A percentile compares a stretch with the other conserved stretches of the same genome.
These are phyloP conservation scores for Todus mexicanus DNA, from an alignment of 2,797 vertebrate genomes.

Conservation along the genomic window DNA sequence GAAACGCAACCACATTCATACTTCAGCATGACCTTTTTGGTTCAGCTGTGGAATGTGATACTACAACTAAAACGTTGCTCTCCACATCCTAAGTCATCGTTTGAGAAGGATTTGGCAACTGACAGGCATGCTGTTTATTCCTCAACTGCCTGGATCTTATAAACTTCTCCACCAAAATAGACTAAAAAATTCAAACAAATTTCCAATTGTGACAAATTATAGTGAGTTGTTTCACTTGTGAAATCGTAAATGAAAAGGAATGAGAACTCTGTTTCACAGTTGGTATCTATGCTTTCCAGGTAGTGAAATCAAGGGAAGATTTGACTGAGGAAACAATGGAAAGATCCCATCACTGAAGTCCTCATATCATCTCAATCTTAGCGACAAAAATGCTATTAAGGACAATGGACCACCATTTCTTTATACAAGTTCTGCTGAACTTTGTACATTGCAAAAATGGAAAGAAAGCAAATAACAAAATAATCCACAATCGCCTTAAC, in stretches of 20 bases:
- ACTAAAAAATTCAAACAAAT: background rate
- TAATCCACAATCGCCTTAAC: background rate
- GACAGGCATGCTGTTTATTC: background rate
- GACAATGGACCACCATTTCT: background rate
- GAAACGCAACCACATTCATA: background rate
- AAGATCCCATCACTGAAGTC: background rate
- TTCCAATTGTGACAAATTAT: background rate
- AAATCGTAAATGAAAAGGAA: background rate
- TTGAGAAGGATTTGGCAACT: conserved; percentile 16
- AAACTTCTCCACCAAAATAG: conserved; percentile 32
- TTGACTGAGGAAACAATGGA: background rate
- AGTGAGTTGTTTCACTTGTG: background rate
- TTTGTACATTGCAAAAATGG: background rate
- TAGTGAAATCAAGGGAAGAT: background rate
- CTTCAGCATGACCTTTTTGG: background rate
- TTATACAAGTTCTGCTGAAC: background rate
- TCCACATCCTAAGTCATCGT: background rate
- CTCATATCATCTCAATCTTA: background rate
- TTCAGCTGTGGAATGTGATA: background rate
- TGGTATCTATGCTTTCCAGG: background rate
- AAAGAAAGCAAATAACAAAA: background rate
- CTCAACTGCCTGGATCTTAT: background rate
- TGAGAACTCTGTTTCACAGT: background rate
- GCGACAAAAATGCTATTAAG: background rate
- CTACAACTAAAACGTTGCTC: background rate